Conservation (phyloP, 2,113 vertebrate species). For the Pleuronectes platessa region DNA sequence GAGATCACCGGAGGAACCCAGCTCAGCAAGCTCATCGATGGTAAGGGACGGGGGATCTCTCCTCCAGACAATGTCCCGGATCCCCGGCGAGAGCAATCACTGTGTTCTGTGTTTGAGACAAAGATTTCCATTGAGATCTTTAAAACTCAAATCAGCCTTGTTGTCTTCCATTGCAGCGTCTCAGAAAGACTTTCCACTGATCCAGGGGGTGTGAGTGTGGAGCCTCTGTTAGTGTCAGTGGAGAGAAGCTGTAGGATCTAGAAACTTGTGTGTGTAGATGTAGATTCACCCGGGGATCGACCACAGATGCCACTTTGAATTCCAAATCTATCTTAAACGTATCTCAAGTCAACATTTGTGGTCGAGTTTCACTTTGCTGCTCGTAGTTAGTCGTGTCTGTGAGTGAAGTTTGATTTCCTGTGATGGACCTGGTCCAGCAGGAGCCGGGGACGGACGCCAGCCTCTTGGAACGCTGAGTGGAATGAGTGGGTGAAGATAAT, state of each 20-base stretch:
- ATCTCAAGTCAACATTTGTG: neutral
- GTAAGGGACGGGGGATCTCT: slow-evolving; percentile 72
- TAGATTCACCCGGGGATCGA: neutral
- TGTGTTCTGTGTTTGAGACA: neutral
- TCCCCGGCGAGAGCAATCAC: neutral
- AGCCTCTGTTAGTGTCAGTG: neutral
- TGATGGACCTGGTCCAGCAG: too few species aligned
- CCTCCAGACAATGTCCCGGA: neutral
- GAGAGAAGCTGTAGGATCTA: neutral
- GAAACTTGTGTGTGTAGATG: neutral
- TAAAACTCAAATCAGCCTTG: neutral
- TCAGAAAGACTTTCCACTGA: neutral
- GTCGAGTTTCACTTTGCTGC: neutral
- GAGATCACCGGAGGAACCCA: slow-evolving; percentile 89
- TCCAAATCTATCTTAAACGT: neutral
- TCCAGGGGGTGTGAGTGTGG: neutral
- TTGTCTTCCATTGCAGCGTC: neutral
- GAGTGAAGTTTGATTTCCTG: neutral
- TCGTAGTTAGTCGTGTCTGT: neutral
- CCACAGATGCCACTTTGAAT: neutral
- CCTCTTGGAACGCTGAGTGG: neutral
- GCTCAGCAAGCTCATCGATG: slow-evolving; percentile 90
- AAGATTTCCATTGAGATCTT: neutral
- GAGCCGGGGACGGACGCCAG: neutral
- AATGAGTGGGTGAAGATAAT: neutral